Evolutionary conservation across 1,140 invertebrate species (phyloP).

Genomic region (Lepidurus apus): DNA sequence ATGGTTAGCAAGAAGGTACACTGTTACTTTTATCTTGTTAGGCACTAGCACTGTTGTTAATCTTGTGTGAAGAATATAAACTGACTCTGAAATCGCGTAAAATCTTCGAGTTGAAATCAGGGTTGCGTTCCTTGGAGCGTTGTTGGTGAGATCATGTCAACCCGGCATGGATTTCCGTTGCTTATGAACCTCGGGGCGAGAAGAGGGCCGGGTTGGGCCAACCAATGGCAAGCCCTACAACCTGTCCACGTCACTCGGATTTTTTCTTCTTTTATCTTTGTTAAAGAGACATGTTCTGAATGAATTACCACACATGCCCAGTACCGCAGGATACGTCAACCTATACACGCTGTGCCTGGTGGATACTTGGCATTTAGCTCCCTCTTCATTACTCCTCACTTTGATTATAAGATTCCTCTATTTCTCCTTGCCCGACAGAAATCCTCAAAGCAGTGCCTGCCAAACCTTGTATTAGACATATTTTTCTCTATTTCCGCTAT

Average conservation of each 20-base stretch:
- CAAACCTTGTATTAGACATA: too few species aligned
- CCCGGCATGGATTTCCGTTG: conserved; percentile 4
- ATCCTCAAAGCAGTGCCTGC: neutral
- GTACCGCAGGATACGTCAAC: neutral
- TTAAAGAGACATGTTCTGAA: neutral
- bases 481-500: too few species aligned
- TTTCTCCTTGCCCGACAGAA: neutral
- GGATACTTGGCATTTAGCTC: too few species aligned
- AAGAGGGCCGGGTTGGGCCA: neutral
- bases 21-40: too few species aligned
- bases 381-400: neutral
- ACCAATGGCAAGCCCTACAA: conserved; percentile 18
- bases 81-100: neutral
- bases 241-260: conserved; percentile 6
- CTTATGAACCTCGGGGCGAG: neutral
- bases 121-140: conserved; percentile 12
- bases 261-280: neutral
- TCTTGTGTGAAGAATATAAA: neutral
- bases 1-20: too few species aligned
- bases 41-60: neutral
- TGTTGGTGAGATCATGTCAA: conserved; percentile 15
- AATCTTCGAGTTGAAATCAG: neutral
- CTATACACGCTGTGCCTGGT: too few species aligned
- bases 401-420: neutral
- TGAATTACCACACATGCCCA: conserved; percentile 15